Conservation (phyloP, 2,797 vertebrate genomes). For the Phataginus tricuspis region DNA sequence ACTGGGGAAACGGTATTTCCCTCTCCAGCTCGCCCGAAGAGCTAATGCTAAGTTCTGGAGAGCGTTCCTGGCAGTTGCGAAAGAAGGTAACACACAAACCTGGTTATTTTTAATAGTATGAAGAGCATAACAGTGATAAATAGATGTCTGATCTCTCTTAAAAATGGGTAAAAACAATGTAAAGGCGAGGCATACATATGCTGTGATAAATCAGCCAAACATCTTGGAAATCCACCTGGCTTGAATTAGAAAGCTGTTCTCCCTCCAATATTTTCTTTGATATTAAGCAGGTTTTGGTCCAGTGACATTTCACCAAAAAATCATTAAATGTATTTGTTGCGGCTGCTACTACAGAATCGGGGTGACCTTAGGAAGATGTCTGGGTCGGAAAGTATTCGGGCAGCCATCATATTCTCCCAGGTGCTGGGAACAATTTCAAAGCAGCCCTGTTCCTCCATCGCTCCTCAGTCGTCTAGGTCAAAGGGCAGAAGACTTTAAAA, state of each 20-base stretch:
- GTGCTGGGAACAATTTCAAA: conserved; percentile 68
- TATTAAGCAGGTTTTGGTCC: conserved; percentile 51
- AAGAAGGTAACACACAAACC: conserved; percentile 62
- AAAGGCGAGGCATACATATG: neutral
- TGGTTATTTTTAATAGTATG: conserved; percentile 71
- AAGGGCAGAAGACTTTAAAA: conserved; percentile 76
- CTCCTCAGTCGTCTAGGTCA: conserved; percentile 58
- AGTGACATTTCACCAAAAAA: conserved; percentile 57
- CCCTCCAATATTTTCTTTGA: conserved; percentile 38
- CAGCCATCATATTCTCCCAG: conserved; percentile 51
- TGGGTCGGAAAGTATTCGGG: neutral
- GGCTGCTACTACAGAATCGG: neutral
- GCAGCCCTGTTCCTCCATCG: conserved; percentile 60
- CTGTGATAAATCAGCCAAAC: conserved; percentile 20
- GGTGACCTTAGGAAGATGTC: conserved; percentile 29
- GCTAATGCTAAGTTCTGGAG: conserved; percentile 33
- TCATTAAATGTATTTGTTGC: conserved; percentile 47
- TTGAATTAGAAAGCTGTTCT: conserved; percentile 47
- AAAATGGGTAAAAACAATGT: neutral
- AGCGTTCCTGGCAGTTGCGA: conserved; percentile 24
- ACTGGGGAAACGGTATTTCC: conserved; percentile 63
- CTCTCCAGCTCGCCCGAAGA: conserved; percentile 54
- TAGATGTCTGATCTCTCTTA: conserved; percentile 51
- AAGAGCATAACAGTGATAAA: conserved; percentile 51
- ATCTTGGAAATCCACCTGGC: conserved; percentile 47